Percentiles rank a stretch among this genome's conserved stretches.
These are phyloP conservation scores for Onychomys torridus DNA, from an alignment of 2,797 vertebrate species.

Conservation along the genomic window DNA sequence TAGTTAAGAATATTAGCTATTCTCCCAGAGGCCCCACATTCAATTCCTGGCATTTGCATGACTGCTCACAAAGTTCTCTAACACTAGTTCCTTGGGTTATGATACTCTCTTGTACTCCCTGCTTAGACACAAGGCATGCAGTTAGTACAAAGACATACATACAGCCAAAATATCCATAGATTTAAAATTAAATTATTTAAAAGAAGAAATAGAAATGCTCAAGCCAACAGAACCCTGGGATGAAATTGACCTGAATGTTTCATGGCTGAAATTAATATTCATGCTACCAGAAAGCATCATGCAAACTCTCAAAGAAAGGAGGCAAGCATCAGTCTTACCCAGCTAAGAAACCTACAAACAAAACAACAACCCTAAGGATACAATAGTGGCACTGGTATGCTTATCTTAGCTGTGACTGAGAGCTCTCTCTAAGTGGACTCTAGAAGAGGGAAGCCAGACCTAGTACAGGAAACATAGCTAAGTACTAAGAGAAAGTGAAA, in stretches of 20 bases:
- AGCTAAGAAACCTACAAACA: neutral
- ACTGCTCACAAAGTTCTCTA: neutral
- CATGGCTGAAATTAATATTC: neutral
- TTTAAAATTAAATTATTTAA: neutral
- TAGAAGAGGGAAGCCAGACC: neutral
- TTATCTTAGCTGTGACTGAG: neutral
- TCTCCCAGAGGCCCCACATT: neutral
- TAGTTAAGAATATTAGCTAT: neutral
- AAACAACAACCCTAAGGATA: neutral
- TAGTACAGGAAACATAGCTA: neutral
- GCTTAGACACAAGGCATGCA: neutral
- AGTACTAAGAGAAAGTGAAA: neutral
- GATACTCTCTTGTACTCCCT: neutral
- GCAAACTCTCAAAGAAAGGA: neutral
- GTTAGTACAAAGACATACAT: neutral
- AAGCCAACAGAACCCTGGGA: too few relatives aligned
- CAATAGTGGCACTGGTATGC: neutral
- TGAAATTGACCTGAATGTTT: neutral
- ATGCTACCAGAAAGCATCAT: neutral
- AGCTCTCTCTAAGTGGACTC: neutral
- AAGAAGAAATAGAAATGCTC: neutral
- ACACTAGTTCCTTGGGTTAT: neutral
- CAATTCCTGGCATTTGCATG: neutral
- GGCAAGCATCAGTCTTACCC: neutral
- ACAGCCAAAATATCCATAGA: neutral